These are phyloP conservation scores for Potamarius usumacintae DNA, from an alignment of 2,113 vertebrate species.

Conservation along the genomic window DNA sequence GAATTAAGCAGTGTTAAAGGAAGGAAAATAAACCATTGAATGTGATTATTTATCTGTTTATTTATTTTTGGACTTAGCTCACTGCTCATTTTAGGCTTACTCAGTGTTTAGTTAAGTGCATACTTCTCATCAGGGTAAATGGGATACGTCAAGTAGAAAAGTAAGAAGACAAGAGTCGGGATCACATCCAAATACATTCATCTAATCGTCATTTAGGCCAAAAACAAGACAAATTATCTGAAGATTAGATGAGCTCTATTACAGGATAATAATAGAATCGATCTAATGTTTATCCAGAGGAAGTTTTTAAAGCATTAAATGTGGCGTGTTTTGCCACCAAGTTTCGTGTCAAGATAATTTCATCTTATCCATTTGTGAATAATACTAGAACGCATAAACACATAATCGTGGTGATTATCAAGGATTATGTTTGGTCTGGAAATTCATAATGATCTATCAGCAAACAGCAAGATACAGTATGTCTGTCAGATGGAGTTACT, in stretches of 20 bases:
- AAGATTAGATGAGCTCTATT: not conserved
- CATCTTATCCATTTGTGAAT: not conserved
- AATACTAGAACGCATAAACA: not conserved
- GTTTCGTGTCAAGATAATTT: not conserved
- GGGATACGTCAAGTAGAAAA: not conserved
- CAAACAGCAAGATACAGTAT: not conserved
- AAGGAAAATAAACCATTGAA: not conserved
- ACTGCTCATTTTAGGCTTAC: not conserved
- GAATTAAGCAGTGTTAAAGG: not conserved
- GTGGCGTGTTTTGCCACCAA: not conserved
- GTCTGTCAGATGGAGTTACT: not conserved
- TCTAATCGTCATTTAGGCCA: not conserved
- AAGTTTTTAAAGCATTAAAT: conserved; percentile 18
- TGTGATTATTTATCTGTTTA: not conserved
- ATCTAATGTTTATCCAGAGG: not conserved
- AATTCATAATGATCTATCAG: not conserved
- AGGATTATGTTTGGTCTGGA: not conserved
- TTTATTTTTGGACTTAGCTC: not conserved
- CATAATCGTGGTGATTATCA: not conserved
- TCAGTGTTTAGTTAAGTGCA: not conserved
- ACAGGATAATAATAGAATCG: too few relatives aligned
- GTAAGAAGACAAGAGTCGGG: not conserved
- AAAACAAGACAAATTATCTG: conserved; percentile 4
- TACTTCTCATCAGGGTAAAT: not conserved
- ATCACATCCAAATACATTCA: not conserved